Percentiles rank a stretch among this genome's conserved stretches.
Conservation (phyloP, 1,140 invertebrate genomes). For the Physella acuta region DNA sequence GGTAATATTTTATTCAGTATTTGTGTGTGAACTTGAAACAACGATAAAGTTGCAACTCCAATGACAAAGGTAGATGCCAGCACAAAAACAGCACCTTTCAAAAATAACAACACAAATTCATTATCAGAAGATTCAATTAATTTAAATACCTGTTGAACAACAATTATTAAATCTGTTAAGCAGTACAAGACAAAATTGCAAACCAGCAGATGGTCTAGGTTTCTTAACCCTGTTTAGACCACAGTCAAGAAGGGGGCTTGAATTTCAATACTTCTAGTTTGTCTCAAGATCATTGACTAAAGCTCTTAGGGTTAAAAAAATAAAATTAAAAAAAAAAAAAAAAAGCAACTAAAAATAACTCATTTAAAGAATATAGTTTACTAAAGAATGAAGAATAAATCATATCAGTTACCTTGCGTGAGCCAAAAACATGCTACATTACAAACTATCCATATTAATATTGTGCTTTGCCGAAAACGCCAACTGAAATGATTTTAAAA, state of each 20-base stretch:
- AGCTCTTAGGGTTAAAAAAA: too few species aligned
- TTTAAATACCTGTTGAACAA: too few species aligned
- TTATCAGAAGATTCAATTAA: too few species aligned
- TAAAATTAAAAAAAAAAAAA: not conserved
- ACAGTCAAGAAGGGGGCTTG: too few species aligned
- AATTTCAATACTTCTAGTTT: too few species aligned
- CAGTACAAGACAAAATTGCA: too few species aligned
- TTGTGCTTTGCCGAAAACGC: slow-evolving; percentile 9
- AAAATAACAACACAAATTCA: too few species aligned
- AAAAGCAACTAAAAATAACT: not conserved
- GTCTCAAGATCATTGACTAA: too few species aligned
- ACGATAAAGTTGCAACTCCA: slow-evolving; percentile 33
- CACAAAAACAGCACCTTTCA: slow-evolving; percentile 44
- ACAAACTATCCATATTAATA: slow-evolving; percentile 3
- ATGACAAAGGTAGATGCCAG: slow-evolving; percentile 41
- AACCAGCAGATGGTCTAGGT: too few species aligned
- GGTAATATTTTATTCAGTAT: slow-evolving; percentile 35
- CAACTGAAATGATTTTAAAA: slow-evolving; percentile 9
- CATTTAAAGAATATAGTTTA: not conserved
- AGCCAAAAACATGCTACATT: slow-evolving; percentile 10
- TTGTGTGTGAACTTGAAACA: slow-evolving; percentile 46
- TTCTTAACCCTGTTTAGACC: too few species aligned
- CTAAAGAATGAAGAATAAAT: not conserved
- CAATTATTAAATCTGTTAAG: too few species aligned
- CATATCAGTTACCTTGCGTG: slow-evolving; percentile 9